Evolutionary conservation across 2,888 invertebrate species (phyloP), one percentile per base, ranked within the genome.

Genomic region (Leptinotarsa haldemani): DNA sequence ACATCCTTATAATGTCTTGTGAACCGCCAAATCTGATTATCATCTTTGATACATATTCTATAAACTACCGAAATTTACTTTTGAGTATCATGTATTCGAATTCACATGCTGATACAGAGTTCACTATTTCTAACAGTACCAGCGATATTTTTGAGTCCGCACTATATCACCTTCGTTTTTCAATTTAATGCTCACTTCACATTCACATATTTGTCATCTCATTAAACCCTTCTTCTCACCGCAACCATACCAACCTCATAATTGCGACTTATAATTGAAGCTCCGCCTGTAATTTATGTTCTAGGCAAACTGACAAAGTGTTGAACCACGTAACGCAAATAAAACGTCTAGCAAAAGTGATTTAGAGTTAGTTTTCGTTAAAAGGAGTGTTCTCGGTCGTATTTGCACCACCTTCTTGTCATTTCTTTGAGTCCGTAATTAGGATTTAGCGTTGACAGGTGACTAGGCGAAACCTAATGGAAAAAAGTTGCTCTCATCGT

Each of bases 281-380:
- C 66, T 22, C 52, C 66, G 52, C 66, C 66, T 25, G 47, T 46
- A 67, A 70, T 73, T 73, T 66, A 70, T 63, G 67, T 50, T 40
- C 52, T 56, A 47, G 61, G 47, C 67, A 67, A 70, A 74, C 61
- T 67, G 74, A 64, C 70, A 70, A 20, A 70, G 66, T 67, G 64
- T 68, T 74, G 66, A 66, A 61, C 64, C 67, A 50, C 64, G 71
- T 68, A 71, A 74, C 65, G 67, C 50, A 70, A 74, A 69, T 71
- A 74, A 40, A 70, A 68, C 70, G 74, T 69, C 74, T 71, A 48
- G 65, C 53, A 52, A 40, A 68, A 65, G 52, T 74, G 70, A 74
- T 74, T 74, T 74, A 74, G 46, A 68, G 25, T 48, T 65, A 48
- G 25, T 25, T 64, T 67, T 56, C 67, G 67, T 40, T 67, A 30